Percentiles rank a stretch among this genome's conserved stretches.
These are phyloP conservation scores for Drosophila nebulosa DNA, from an alignment of 1,140 invertebrate genomes.

Conservation along the genomic window DNA sequence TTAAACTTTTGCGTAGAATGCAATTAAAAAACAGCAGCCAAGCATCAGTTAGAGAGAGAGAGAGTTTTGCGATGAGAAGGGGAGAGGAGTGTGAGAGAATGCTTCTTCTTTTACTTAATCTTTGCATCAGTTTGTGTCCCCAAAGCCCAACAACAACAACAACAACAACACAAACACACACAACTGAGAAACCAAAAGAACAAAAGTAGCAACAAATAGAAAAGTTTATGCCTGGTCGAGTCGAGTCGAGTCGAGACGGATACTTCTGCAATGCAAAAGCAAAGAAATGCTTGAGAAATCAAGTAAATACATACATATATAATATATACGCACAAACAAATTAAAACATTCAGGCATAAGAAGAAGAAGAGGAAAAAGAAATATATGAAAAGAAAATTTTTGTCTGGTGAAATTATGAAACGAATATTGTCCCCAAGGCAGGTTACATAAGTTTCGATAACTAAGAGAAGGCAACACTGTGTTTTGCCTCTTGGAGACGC, in stretches of 20 bases:
- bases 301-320: conserved; percentile 36
- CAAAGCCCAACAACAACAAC: conserved; percentile 40
- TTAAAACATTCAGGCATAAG: conserved; percentile 70
- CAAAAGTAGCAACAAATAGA: conserved; percentile 26
- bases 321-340: conserved; percentile 75
- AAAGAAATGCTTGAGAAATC: conserved; percentile 72
- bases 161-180: too few relatives aligned
- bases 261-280: conserved; percentile 49
- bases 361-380: conserved; percentile 22
- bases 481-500: background rate
- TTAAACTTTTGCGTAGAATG: conserved; percentile 74
- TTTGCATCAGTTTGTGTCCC: conserved; percentile 69
- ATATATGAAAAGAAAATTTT: conserved; percentile 26
- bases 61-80: background rate
- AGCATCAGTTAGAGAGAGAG: conserved; percentile 62
- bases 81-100: conserved; percentile 7
- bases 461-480: background rate
- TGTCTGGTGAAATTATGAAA: conserved; percentile 56
- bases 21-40: conserved; percentile 73
- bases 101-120: conserved; percentile 59
- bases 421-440: conserved; percentile 46
- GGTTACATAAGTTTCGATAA: conserved; percentile 64
- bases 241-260: background rate
- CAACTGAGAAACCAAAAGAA: conserved; percentile 14
- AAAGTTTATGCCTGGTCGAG: conserved; percentile 49